Conservation (phyloP, 1,140 invertebrate species). For the Harlomillsia oculata region DNA sequence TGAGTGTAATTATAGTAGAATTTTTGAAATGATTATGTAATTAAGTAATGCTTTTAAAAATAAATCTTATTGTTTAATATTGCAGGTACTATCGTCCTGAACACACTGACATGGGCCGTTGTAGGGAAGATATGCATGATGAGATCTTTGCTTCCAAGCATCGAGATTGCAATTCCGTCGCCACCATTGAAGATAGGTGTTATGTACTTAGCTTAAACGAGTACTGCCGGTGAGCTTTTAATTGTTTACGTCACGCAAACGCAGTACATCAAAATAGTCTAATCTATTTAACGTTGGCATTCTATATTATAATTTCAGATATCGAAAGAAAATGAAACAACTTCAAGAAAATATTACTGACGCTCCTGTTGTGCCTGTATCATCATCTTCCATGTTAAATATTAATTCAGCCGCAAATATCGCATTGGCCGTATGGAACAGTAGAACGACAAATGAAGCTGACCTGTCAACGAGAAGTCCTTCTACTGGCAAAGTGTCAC, state of each 20-base stretch:
- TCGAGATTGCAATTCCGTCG: conserved; percentile 65
- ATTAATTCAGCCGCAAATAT: conserved; percentile 28
- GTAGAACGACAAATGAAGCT: conserved; percentile 41
- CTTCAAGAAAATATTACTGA: conserved; percentile 50
- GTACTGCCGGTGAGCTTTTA: conserved; percentile 82
- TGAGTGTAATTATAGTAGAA: conserved; percentile 5
- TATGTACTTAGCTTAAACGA: conserved; percentile 94
- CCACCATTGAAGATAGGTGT: conserved; percentile 96
- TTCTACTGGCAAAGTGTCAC: conserved; percentile 61
- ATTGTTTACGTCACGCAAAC: not conserved
- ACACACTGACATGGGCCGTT: conserved; percentile 80
- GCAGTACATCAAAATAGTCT: not conserved
- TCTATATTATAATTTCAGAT: conserved; percentile 41
- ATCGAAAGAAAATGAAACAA: conserved; percentile 52
- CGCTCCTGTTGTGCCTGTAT: conserved; percentile 48
- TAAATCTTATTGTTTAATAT: conserved; percentile 4
- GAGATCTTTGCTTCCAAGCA: conserved; percentile 93
- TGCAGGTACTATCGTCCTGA: conserved; percentile 90
- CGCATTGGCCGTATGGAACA: conserved; percentile 29
- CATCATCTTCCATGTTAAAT: conserved; percentile 18
- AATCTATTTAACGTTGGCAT: not conserved
- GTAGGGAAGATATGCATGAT: conserved; percentile 65
- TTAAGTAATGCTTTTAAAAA: conserved; percentile 44
- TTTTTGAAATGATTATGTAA: conserved; percentile 85
- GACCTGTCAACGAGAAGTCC: conserved; percentile 49